Base-by-base conservation (phyloP, 2,797 vertebrate species). In the Anisognathus igniventris region DNA sequence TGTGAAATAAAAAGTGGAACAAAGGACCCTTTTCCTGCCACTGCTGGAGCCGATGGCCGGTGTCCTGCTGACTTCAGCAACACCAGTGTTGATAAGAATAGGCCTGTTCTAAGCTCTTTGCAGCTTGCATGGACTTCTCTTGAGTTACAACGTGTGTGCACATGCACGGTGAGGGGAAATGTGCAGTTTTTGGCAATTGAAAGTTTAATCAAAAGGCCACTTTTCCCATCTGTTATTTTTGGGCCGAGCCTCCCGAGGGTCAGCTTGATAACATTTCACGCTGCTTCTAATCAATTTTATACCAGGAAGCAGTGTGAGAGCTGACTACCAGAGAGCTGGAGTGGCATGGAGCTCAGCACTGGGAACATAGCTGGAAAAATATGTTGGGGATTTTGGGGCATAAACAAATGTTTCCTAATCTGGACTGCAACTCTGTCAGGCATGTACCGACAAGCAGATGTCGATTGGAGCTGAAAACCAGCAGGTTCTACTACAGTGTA, bases 351-450 rank as follows among this genome's bases (percentile, higher is more conserved):
- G 76, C 95, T 94, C 92, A 91, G 95, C 91, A 84, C 87, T 91
- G 95, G 95, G 95, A 97, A 81, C 93, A 84, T 93, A 95, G 95
- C 78, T 80, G 68, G 88, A 94, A 95, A 93, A 54, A 76, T 93
- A 96, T 94, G 93, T 87, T 94, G 92, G 86, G 95, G 96, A 96
- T 97, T 98, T 95, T 82, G 96, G 96, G 95, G 76, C 95, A 95
- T 95, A 96, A 97, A 92, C 95, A 97, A 97, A 96, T 97, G 93
- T 97, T 97, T 97, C 95, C 88, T 96, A 97, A 94, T 97, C 96
- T 93, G 95, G 96, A 97, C 96, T 97, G 97, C 96, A 97, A 97
- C 96, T 97, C 97, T 91, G 95, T 95, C 94, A 94, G 96, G 92
- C 96, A 66, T 95, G 96, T 96, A 64, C 82, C 0, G 7, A 96